These are phyloP conservation scores for Dolichotis patagonum DNA, from an alignment of 2,113 vertebrate genomes.

Conservation along the genomic window DNA sequence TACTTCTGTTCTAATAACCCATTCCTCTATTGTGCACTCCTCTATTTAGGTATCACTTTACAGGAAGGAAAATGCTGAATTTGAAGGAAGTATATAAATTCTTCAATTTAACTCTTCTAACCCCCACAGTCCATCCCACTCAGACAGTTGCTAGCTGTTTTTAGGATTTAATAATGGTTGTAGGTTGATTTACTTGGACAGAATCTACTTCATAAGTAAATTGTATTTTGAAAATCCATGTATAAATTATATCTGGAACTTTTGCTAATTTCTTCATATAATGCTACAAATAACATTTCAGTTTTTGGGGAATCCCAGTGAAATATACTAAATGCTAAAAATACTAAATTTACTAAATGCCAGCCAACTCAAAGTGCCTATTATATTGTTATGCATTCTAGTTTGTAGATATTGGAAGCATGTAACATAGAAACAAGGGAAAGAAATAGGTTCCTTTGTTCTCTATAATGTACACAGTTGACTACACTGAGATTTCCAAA, in stretches of 20 bases:
- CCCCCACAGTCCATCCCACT: background rate
- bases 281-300: background rate
- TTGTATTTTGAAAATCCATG: background rate
- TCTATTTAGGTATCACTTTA: background rate
- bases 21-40: background rate
- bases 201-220: slow-evolving; percentile 9
- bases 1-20: background rate
- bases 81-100: background rate
- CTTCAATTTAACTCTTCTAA: background rate
- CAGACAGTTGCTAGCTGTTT: background rate
- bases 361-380: background rate
- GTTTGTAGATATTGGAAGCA: background rate
- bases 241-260: slow-evolving; percentile 37
- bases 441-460: background rate
- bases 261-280: slow-evolving; percentile 12
- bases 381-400: background rate
- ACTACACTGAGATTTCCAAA: background rate
- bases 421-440: background rate
- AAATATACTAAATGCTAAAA: background rate
- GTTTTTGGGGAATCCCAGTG: background rate
- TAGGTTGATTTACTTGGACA: background rate
- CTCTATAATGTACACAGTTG: background rate
- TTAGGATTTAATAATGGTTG: background rate
- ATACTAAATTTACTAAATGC: too few species aligned
- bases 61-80: background rate